Evolutionary conservation across 2,888 invertebrate species (phyloP), one percentile per base, ranked within the genome.

Genomic region (Melolontha melolontha): DNA sequence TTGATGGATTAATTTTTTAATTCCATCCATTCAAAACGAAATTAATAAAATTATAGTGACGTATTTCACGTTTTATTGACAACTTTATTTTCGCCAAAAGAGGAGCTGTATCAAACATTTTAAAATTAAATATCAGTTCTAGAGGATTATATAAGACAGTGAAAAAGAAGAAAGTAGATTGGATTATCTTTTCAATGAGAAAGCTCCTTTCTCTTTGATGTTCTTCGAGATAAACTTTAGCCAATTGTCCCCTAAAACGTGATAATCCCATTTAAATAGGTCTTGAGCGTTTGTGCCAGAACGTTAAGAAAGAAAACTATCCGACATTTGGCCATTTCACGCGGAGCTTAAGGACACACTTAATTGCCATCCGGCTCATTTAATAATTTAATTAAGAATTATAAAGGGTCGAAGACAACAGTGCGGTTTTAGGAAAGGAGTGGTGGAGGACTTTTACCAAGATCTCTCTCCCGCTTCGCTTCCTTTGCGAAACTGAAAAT

Each of bases 381-480:
- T 44, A 44, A 59, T 59, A 59, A 59, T 59, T 44, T 59, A 59
- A 59, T 59, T 44, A 44, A 44, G 59, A 59, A 59, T 59, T 44
- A 44, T 42, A 59, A 59, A 59, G 47, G 14, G 47, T 34, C 34
- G 34, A 34, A 34, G 34, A 34, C 34, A 34, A 34, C 34, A 34
- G 34, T 34, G 34, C 34, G 34, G 34, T 34, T 34, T 34, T 10
- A 8, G 47, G 47, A 10, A 47, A 47, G 10, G 50, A 11, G 22
- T 12, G 42, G 7, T 5, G 16, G 54, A 54, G 27, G 57, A 27
- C 12, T 39, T 39, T 44, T 16, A 27, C 29, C 40, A 54, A 10
- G 6, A n/a, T 29, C n/a, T 51, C 51, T 12, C 29, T 11, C 8
- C 29, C 29, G 11, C 11, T 29, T 29, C 29, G 10, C 34, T 34